A percentile compares a stretch with the other conserved stretches of the same genome.
Evolutionary conservation across 2,113 vertebrate genomes (phyloP).

Genomic region (Scomber scombrus): DNA sequence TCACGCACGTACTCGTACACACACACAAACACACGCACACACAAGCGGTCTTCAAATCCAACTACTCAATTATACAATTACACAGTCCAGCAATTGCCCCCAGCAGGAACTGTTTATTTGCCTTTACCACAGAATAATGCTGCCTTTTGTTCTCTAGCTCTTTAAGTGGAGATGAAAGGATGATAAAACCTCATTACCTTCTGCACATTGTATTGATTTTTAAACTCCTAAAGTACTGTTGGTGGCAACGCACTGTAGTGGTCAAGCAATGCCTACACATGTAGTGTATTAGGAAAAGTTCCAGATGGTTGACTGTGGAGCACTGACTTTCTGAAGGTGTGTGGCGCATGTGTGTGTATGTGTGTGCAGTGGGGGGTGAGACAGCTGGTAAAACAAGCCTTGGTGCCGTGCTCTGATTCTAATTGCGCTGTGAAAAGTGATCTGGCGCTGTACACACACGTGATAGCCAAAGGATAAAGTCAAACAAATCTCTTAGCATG

Average conservation of each 20-base stretch:
- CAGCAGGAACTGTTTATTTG: constrained; percentile 81
- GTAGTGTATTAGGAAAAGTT: constrained; percentile 58
- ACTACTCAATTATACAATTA: constrained; percentile 84
- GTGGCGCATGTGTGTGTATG: constrained; percentile 18
- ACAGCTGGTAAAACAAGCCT: constrained; percentile 80
- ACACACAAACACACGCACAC: constrained; percentile 34
- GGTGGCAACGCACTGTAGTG: constrained; percentile 44
- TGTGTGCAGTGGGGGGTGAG: constrained; percentile 47
- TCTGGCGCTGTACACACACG: constrained; percentile 62
- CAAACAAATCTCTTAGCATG: constrained; percentile 71
- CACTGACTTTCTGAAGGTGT: constrained; percentile 54
- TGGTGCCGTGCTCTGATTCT: constrained; percentile 65
- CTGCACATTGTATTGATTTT: constrained; percentile 67
- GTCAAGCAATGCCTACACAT: constrained; percentile 49
- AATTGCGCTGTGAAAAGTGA: constrained; percentile 78
- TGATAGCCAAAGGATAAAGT: constrained; percentile 68
- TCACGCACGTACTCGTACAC: constrained; percentile 28
- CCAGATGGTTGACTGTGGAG: constrained; percentile 55
- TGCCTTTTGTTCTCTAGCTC: constrained; percentile 70
- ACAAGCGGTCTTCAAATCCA: constrained; percentile 66
- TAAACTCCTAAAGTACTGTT: constrained; percentile 45
- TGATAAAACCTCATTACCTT: constrained; percentile 70
- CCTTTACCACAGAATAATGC: constrained; percentile 69
- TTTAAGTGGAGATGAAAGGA: constrained; percentile 66
- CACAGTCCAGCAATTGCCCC: constrained; percentile 76